These are phyloP conservation scores for Chelonoidis abingdonii DNA, from an alignment of 2,113 vertebrate species.

Conservation along the genomic window DNA sequence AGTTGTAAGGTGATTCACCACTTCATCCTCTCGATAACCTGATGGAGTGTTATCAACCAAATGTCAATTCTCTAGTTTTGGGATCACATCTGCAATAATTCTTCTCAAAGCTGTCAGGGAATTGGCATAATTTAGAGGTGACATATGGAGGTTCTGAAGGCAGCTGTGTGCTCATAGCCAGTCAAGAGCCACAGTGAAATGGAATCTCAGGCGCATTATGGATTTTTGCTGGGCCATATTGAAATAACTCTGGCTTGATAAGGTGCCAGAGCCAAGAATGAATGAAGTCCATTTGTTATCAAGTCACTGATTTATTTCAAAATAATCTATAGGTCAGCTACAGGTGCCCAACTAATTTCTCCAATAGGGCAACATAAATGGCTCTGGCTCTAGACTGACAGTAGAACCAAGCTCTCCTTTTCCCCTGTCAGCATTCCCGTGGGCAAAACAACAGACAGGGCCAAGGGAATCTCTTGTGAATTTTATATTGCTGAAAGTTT, in stretches of 20 bases:
- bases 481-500: not conserved
- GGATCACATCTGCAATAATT: not conserved
- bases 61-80: not conserved
- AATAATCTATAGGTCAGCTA: slow-evolving; percentile 13
- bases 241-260: not conserved
- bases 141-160: not conserved
- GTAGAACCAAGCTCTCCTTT: not conserved
- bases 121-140: not conserved
- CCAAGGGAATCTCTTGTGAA: not conserved
- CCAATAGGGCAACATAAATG: not conserved
- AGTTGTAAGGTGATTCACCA: not conserved
- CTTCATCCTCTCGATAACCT: fast-evolving
- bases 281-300: slow-evolving; percentile 21
- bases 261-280: not conserved
- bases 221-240: not conserved
- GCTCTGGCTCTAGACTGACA: slow-evolving; percentile 32
- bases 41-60: not conserved
- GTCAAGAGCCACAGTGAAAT: not conserved
- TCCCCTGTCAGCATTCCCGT: not conserved
- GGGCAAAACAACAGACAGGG: not conserved
- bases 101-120: not conserved
- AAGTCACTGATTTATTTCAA: slow-evolving; percentile 22
- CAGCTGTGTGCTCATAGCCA: not conserved
- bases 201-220: not conserved
- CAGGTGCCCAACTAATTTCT: slow-evolving; percentile 23